Base-by-base conservation (phyloP, 2,113 vertebrate genomes). In the Silurus glanis region DNA sequence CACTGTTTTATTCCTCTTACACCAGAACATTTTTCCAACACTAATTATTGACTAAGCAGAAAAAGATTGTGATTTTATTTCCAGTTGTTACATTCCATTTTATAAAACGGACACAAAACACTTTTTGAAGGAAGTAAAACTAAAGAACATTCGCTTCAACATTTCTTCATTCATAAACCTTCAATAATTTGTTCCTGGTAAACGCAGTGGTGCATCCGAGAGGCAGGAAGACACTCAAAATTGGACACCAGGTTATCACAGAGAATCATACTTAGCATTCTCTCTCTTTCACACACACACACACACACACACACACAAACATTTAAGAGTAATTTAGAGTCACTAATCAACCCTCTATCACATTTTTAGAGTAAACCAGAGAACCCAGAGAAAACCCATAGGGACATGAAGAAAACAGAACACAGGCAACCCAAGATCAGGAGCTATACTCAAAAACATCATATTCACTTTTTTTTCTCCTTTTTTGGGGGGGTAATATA, bases 271-370 rank as follows among this genome's bases (percentile, higher is more conserved):
- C 37, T 2, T 37, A 37, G 37, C 37, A 37, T 37, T 37, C 37
- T 37, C 2, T 37, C 37, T 37, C 37, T 37, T 37, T 37, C 37
- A 37, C 37, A 37, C 19, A n/a, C 21, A 23, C 19, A n/a, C 21
- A 49, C 21, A 49, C 5, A 21, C 45, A 74, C 45, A 74, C 71
- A n/a, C 53, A 23, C 9, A 51, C 14, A 25, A 6, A 55, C 13
- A 25, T 78, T 55, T n/a, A 23, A 47, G 45, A n/a, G 72, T 47
- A 75, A 75, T 75, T 78, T 78, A 76, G 49, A 49, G 23, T 55
- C 51, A 76, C 51, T 55, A 55, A 76, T 76, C 23, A 10, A 76
- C 51, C 23, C 3, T 76, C 23, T 55, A 23, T 21, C 49, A 55
- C 14, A 51, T 76, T 53, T 53, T 55, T 7, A 4, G 71, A 37